phyloP scores from a whole-genome alignment of 2,888 invertebrate genomes.

The Polymixis flavicincta region DNA sequence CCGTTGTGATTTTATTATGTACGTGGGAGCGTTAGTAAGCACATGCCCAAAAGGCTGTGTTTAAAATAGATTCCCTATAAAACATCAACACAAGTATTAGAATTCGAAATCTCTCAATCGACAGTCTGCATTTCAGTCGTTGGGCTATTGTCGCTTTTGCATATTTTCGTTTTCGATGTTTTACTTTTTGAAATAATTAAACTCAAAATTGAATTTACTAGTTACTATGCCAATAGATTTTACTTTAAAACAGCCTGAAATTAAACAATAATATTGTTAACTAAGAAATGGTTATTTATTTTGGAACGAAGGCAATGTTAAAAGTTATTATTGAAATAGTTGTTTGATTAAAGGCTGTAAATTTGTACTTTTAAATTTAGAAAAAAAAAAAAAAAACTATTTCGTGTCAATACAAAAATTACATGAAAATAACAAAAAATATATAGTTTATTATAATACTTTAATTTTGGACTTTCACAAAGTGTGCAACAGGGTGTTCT shows the following conservation, averaged over 20 bases:
- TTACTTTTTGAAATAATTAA: conserved; percentile 28
- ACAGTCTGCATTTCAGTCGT: not conserved
- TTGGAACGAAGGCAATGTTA: conserved; percentile 1
- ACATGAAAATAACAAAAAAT: conserved; percentile 1
- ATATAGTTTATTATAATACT: not conserved
- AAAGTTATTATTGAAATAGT: not conserved
- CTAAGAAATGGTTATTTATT: conserved; percentile 9
- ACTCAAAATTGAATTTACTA: conserved; percentile 38
- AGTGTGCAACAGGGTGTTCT: conserved; percentile 31
- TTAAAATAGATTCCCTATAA: not conserved
- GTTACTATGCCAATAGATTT: conserved; percentile 45
- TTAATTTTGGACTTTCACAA: conserved; percentile 22
- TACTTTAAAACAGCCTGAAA: conserved; percentile 43
- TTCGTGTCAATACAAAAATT: conserved; percentile 16
- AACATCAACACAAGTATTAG: not conserved
- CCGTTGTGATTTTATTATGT: too few relatives aligned
- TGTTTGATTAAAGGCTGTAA: conserved; percentile 53
- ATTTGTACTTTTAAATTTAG: conserved; percentile 3
- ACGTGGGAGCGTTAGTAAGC: not conserved
- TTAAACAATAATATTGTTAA: conserved; percentile 35
- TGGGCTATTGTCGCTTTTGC: conserved; percentile 4
- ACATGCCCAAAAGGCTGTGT: not conserved
- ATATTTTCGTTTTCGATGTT: not conserved
- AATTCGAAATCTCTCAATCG: not conserved
- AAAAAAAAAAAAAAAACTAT: not conserved